A percentile compares a stretch with the other conserved stretches of the same genome.
phyloP scores from a whole-genome alignment of 2,113 vertebrate genomes.

The Gulo gulo region DNA sequence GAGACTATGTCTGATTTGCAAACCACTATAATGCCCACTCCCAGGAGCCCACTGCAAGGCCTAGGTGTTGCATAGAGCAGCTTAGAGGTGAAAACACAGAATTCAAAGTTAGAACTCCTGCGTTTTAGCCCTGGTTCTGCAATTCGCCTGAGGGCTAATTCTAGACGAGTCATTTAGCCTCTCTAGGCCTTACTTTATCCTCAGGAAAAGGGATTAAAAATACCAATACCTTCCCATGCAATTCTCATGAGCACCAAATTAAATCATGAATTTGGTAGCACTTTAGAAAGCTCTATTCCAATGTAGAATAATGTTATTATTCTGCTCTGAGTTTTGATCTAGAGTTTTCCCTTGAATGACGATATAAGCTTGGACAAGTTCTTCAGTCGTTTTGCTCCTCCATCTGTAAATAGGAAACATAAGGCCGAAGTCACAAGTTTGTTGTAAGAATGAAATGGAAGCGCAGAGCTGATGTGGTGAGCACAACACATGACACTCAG shows the following conservation, averaged over 20 bases:
- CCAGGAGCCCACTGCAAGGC: not conserved
- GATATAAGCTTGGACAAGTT: not conserved
- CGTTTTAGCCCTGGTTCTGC: not conserved
- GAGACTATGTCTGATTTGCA: not conserved
- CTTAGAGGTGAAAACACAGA: not conserved
- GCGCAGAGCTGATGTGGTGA: not conserved
- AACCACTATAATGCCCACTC: not conserved
- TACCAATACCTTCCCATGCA: not conserved
- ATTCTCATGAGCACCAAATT: not conserved
- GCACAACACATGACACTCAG: no score
- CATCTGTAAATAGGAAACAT: not conserved
- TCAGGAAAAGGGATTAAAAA: not conserved
- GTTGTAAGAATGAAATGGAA: not conserved
- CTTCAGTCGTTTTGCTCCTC: not conserved
- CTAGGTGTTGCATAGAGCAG: not conserved
- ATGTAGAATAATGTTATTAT: not conserved
- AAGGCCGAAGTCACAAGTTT: not conserved
- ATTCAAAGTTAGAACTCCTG: not conserved
- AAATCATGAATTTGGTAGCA: not conserved
- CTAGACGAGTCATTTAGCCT: not conserved
- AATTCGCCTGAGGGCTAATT: not conserved
- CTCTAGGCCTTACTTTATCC: not conserved
- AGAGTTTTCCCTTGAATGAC: not conserved
- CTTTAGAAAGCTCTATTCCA: not conserved
- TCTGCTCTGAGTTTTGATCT: not conserved